A percentile compares a stretch with the other conserved stretches of the same genome.
These are phyloP conservation scores for Aelia acuminata DNA, from an alignment of 2,888 invertebrate genomes.

Conservation along the genomic window DNA sequence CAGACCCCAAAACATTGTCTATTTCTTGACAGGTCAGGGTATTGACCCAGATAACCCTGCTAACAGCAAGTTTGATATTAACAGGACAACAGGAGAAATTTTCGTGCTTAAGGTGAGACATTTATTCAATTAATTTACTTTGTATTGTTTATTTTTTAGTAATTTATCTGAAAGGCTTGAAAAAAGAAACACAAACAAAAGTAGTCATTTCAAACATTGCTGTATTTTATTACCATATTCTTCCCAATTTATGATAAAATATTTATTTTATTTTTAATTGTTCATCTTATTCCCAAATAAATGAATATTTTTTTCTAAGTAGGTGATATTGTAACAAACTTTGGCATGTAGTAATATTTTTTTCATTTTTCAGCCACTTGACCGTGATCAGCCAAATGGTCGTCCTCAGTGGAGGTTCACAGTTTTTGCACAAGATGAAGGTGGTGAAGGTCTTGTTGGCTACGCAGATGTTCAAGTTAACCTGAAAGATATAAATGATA, in stretches of 20 bases:
- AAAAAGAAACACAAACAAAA: too few species aligned
- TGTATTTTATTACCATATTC: slow-evolving; percentile 27
- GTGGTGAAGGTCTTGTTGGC: slow-evolving; percentile 94
- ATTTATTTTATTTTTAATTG: too few species aligned
- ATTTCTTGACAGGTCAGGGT: slow-evolving; percentile 95
- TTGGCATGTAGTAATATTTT: not conserved
- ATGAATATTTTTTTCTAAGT: too few species aligned
- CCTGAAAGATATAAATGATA: slow-evolving; percentile 97
- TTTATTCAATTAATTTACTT: too few species aligned
- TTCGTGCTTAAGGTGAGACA: slow-evolving; percentile 89
- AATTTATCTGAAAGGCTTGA: too few species aligned
- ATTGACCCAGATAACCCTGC: slow-evolving; percentile 95
- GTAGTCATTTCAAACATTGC: too few species aligned
- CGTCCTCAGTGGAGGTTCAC: slow-evolving; percentile 96
- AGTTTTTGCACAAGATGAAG: slow-evolving; percentile 96
- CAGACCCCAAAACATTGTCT: slow-evolving; percentile 94
- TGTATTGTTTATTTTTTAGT: too few species aligned
- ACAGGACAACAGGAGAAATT: slow-evolving; percentile 95
- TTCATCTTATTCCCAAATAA: too few species aligned
- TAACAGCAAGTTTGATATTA: slow-evolving; percentile 96
- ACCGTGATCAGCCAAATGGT: slow-evolving; percentile 97
- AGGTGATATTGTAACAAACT: too few species aligned
- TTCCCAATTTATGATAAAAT: too few species aligned
- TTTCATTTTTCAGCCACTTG: slow-evolving; percentile 81
- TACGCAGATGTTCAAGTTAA: slow-evolving; percentile 98